These are phyloP conservation scores for Tiphia femorata DNA, from an alignment of 2,888 invertebrate species.

Conservation along the genomic window DNA sequence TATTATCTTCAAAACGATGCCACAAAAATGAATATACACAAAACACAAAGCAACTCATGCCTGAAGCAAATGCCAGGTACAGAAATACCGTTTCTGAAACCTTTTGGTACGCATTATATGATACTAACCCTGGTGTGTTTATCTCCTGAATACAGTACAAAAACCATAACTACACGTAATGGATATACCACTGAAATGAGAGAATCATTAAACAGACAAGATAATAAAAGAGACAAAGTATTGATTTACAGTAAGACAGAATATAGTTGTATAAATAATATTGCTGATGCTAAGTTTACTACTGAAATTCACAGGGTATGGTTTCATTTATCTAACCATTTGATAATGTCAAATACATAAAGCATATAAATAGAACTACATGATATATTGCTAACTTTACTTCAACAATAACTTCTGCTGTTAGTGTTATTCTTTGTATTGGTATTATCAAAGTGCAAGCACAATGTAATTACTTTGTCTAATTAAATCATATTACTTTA, in stretches of 20 bases:
- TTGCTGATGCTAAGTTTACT: conserved; percentile 54
- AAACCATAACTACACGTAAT: no score
- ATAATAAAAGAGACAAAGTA: conserved; percentile 40
- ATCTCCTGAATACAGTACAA: no score
- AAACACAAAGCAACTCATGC: not conserved
- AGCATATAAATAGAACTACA: not conserved
- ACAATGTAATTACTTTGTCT: not conserved
- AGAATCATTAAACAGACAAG: no score
- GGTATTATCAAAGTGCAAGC: not conserved
- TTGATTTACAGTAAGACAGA: conserved; percentile 47
- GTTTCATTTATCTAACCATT: no score
- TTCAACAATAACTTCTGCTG: not conserved
- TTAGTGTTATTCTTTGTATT: no score
- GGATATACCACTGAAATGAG: not conserved
- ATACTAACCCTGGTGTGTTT: no score
- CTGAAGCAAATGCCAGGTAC: no score
- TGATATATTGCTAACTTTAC: not conserved
- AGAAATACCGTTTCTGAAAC: not conserved
- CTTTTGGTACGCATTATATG: not conserved
- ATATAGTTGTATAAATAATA: conserved; percentile 41
- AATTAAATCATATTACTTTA: conserved; percentile 1
- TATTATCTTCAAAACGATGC: conserved; percentile 2
- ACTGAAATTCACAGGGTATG: conserved; percentile 44
- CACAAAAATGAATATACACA: conserved; percentile 1
- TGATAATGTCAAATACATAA: no score